A percentile compares a stretch with the other conserved stretches of the same genome.
These are phyloP conservation scores for Telmatherina bonti DNA, from an alignment of 2,797 vertebrate genomes.

Conservation along the genomic window DNA sequence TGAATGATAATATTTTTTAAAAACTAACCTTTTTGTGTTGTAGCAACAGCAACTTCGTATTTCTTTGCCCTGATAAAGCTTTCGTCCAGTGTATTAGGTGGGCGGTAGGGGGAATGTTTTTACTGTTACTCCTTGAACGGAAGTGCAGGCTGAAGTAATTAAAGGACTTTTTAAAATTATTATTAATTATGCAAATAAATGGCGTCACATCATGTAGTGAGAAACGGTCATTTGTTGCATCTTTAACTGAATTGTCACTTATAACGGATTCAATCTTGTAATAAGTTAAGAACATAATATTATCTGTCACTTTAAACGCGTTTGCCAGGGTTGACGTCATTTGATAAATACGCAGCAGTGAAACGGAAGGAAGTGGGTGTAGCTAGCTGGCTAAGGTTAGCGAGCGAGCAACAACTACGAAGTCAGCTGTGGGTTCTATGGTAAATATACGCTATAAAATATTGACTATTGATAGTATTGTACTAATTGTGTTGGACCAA, in stretches of 20 bases:
- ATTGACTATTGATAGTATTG: not conserved
- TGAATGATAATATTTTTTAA: fast-evolving
- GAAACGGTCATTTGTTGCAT: fast-evolving
- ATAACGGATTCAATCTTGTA: not conserved
- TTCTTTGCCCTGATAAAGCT: conserved; percentile 1
- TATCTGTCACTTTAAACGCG: conserved; percentile 61
- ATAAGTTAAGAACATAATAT: conserved; percentile 9
- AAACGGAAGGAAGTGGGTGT: conserved; percentile 81
- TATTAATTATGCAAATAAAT: not conserved
- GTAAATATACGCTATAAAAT: conserved; percentile 68
- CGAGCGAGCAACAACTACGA: conserved; percentile 60
- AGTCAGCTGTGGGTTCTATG: conserved; percentile 85
- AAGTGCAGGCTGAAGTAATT: conserved; percentile 30
- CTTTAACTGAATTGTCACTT: not conserved
- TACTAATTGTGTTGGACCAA: not conserved
- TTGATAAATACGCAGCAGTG: conserved; percentile 57
- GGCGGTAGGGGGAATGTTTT: conserved; percentile 56
- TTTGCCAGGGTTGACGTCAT: conserved; percentile 61
- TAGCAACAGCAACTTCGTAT: not conserved
- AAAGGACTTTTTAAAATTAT: conserved; percentile 1
- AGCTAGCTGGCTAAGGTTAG: conserved; percentile 81
- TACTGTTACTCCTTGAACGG: conserved; percentile 63
- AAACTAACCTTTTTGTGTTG: not conserved
- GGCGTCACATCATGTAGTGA: not conserved
- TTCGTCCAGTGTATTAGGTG: conserved; percentile 7